Percentiles rank a stretch among this genome's conserved stretches.
phyloP scores from a whole-genome alignment of 2,113 vertebrate genomes.

The Glaucidium brasilianum region DNA sequence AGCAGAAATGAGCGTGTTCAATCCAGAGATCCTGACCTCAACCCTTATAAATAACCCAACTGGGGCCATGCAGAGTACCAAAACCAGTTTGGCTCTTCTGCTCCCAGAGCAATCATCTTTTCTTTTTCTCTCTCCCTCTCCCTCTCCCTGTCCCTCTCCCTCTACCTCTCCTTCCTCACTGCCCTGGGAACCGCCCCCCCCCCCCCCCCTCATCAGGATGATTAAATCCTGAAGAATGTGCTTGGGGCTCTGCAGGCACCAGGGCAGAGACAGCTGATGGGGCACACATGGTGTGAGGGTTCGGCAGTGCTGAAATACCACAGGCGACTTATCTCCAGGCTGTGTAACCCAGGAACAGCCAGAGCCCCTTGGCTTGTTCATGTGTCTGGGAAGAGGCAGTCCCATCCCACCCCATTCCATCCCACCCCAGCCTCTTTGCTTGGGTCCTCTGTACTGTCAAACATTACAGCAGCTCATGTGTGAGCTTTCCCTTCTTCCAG shows the following conservation, averaged over 20 bases:
- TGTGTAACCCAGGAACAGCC: background rate
- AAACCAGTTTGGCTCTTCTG: background rate
- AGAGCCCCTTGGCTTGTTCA: background rate
- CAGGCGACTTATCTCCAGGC: background rate
- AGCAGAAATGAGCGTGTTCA: background rate
- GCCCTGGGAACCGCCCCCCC: background rate
- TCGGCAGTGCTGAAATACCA: background rate
- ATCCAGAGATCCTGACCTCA: slow-evolving; percentile 15
- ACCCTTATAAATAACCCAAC: slow-evolving; percentile 11
- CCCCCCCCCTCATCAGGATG: background rate
- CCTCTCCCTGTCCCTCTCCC: too few species aligned
- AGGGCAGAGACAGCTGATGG: background rate
- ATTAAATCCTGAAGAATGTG: background rate
- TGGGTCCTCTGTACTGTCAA: background rate
- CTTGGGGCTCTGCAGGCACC: background rate
- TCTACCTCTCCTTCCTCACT: background rate
- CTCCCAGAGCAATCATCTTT: background rate
- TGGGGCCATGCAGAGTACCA: background rate
- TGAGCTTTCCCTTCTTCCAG: background rate
- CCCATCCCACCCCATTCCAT: background rate
- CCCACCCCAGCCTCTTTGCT: background rate
- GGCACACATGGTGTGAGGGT: background rate
- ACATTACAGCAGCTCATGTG: background rate
- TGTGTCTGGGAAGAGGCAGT: background rate
- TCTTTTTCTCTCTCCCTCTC: too few species aligned